A percentile compares a stretch with the other conserved stretches of the same genome.
These are phyloP conservation scores for Paramuricea clavata DNA, from an alignment of 92 coral and sea anemone species.

Conservation along the genomic window DNA sequence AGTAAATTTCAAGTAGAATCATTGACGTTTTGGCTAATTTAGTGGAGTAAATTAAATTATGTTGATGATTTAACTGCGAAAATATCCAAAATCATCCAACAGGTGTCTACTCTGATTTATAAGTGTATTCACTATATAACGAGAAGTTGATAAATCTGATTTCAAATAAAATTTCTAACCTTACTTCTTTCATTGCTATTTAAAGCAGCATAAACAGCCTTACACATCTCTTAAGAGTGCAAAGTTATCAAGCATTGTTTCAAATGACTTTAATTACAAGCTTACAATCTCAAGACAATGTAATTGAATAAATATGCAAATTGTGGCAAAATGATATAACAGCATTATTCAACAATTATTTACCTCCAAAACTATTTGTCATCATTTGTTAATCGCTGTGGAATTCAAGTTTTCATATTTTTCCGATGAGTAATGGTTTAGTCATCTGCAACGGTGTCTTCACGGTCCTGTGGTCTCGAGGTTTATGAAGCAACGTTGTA, in stretches of 20 bases:
- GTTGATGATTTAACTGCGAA: not conserved
- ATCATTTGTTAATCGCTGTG: not conserved
- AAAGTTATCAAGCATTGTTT: not conserved
- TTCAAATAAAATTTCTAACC: not conserved
- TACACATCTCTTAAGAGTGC: not conserved
- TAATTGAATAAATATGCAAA: conserved; percentile 16
- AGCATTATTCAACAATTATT: not conserved
- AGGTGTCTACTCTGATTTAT: not conserved
- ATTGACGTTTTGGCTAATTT: not conserved
- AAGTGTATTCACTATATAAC: not conserved
- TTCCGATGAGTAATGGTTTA: not conserved
- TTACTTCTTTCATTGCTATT: not conserved
- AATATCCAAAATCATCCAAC: not conserved
- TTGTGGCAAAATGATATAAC: not conserved
- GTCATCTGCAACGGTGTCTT: conserved; percentile 10
- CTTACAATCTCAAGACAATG: not conserved
- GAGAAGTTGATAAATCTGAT: not conserved
- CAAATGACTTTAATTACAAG: not conserved
- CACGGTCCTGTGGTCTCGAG: conserved; percentile 8
- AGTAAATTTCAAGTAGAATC: too few relatives aligned
- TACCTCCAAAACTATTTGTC: conserved; percentile 27
- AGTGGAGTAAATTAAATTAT: not conserved
- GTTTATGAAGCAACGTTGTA: conserved; percentile 7
- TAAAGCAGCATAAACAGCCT: not conserved
- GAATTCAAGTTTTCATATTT: conserved; percentile 24